These are phyloP conservation scores for Hemitrygon akajei DNA, from an alignment of 2,797 vertebrate species.

Conservation along the genomic window DNA sequence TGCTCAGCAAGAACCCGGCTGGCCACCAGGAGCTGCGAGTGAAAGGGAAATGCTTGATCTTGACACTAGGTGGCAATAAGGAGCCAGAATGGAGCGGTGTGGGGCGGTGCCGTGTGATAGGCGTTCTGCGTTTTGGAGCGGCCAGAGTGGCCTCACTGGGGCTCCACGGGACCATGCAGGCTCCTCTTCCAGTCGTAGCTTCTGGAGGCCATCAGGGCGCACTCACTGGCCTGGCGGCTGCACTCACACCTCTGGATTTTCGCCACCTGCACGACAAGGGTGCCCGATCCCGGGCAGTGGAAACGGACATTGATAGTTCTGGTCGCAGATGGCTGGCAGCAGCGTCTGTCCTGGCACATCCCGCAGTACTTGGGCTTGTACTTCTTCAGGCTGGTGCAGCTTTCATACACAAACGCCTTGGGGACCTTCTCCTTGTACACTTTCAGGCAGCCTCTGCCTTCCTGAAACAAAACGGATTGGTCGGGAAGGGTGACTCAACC, in stretches of 20 bases:
- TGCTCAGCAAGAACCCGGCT: too few species aligned
- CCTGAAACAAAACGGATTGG: constrained; percentile 7
- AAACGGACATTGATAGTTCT: constrained; percentile 42
- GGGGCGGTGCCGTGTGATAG: too few species aligned
- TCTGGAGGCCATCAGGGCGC: too few species aligned
- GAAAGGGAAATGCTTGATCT: too few species aligned
- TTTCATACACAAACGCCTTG: not conserved
- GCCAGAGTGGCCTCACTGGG: too few species aligned
- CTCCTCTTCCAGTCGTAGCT: not conserved
- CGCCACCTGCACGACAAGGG: constrained; percentile 55
- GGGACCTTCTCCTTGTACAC: not conserved
- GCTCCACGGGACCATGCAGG: too few species aligned
- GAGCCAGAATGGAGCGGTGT: too few species aligned
- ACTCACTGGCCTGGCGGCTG: not conserved
- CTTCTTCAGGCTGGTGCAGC: constrained; percentile 35
- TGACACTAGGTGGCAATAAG: too few species aligned
- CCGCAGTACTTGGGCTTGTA: constrained; percentile 42
- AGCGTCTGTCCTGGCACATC: constrained; percentile 46
- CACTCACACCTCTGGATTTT: constrained; percentile 59
- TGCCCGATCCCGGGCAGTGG: constrained; percentile 53
- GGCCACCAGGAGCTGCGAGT: too few species aligned
- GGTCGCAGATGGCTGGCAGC: constrained; percentile 37
- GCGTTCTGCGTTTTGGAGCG: too few species aligned
- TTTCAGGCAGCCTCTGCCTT: not conserved
- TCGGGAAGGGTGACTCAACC: not conserved